Evolutionary conservation across 2,113 vertebrate genomes (phyloP), one percentile per base, ranked within the genome.

Genomic region (Indicator indicator): DNA sequence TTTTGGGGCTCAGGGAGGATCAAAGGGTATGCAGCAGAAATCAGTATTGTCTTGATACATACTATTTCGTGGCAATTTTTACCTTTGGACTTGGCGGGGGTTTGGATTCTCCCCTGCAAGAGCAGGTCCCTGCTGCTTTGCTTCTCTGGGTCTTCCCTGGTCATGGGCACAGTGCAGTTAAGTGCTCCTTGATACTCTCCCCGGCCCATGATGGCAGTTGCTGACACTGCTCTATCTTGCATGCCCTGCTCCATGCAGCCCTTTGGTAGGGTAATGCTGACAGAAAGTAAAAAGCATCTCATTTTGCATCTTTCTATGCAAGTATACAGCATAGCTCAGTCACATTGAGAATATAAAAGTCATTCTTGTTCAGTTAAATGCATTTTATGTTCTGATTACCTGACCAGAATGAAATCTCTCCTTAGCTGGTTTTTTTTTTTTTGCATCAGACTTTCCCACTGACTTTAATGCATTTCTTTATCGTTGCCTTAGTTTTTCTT

Each of bases 161-260:
- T 72, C 9, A 2, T 30, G 64, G 48, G 48, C 20, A 40, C 36
- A 75, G 56, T 0, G 0, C 36, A 17, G 36, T 8, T 21, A 9
- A 38, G 12, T 0, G 1, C 42, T 64, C 69, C 38, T 16, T 44
- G 42, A 23, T 64, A 16, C 9, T 64, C 6, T 60, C 44, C 32
- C 46, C 58, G 74, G 38, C 12, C 9, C 7, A 1, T 16, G 28
- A 9, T 17, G n/a, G 42, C 44, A 56, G 12, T 24, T 8, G 3
- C 56, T 90, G 70, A 28, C 33, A 17, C 36, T 44, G 24, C n/a
- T 88, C 15, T 24, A 9, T 40, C 12, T 9, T 5, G 12, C 11
- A 33, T 88, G 38, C n/a, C 32, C 12, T 27, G 42, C 36, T 38
- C 52, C 12, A 3, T 12, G 20, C 20, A 36, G 55, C 32, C 30